Percentiles rank a stretch among this genome's conserved stretches.
These are phyloP conservation scores for Paralvinella palmiformis DNA, from an alignment of 1,140 invertebrate genomes.

Conservation along the genomic window DNA sequence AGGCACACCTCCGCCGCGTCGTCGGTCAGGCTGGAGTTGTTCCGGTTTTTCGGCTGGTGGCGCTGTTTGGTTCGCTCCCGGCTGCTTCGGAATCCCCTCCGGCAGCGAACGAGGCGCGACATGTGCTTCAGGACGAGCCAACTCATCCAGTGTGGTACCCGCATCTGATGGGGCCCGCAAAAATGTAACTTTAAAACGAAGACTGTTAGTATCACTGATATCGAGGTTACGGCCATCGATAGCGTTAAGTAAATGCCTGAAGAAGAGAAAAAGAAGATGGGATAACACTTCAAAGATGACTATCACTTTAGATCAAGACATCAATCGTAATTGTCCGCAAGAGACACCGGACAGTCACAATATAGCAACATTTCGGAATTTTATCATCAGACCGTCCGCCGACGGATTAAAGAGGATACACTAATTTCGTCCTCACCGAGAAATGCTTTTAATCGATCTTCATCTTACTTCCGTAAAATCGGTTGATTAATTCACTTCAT, in stretches of 20 bases:
- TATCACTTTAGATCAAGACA: not conserved
- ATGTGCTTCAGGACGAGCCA: conserved; percentile 30
- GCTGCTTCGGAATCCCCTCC: conserved; percentile 10
- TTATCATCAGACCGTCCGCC: not conserved
- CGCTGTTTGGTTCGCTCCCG: conserved; percentile 21
- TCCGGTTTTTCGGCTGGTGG: conserved; percentile 11
- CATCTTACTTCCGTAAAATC: not conserved
- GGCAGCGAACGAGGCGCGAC: conserved; percentile 21
- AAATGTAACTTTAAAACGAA: conserved; percentile 47
- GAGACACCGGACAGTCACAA: not conserved
- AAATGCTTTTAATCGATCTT: not conserved
- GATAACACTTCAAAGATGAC: not conserved
- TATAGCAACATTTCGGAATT: not conserved
- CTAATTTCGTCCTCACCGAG: not conserved
- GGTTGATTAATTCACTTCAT: not conserved
- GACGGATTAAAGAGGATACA: not conserved
- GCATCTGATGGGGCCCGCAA: conserved; percentile 33
- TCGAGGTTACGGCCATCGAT: conserved; percentile 48
- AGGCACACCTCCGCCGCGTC: not conserved
- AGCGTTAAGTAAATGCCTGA: conserved; percentile 49
- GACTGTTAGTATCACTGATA: conserved; percentile 50
- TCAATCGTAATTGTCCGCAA: not conserved
- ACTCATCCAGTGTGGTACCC: conserved; percentile 38
- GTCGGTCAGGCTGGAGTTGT: too few species aligned
- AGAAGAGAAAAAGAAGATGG: conserved; percentile 3